A percentile compares a stretch with the other conserved stretches of the same genome.
Conservation (phyloP, 1,140 invertebrate species). For the Brachionus rubens region DNA sequence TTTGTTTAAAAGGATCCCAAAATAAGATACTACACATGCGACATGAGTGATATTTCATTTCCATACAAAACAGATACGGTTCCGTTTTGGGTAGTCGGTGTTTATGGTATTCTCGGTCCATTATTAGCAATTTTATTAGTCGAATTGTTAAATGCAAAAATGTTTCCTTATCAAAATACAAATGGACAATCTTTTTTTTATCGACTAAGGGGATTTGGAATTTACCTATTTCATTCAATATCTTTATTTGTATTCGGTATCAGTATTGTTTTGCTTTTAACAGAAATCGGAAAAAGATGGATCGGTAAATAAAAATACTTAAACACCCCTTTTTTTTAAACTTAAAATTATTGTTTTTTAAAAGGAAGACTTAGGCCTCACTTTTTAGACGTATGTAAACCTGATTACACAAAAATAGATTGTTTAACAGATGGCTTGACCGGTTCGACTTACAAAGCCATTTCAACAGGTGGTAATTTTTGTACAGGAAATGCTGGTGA, state of each 20-base stretch:
- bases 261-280: slow-evolving; percentile 60
- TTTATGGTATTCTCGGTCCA: slow-evolving; percentile 11
- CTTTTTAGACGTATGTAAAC: slow-evolving; percentile 71
- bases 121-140: slow-evolving; percentile 21
- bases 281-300: slow-evolving; percentile 84
- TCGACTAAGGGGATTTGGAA: slow-evolving; percentile 9
- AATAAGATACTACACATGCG: slow-evolving; percentile 43
- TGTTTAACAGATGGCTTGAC: slow-evolving; percentile 47
- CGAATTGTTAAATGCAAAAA: slow-evolving; percentile 28
- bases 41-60: slow-evolving; percentile 23
- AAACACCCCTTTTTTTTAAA: neutral
- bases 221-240: slow-evolving; percentile 36
- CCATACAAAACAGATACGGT: slow-evolving; percentile 35
- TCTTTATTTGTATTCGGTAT: slow-evolving; percentile 41
- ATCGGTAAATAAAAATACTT: neutral
- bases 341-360: neutral
- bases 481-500: slow-evolving; percentile 45
- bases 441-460: slow-evolving; percentile 22
- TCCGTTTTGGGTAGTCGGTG: slow-evolving; percentile 18
- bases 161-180: slow-evolving; percentile 34
- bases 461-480: slow-evolving; percentile 62
- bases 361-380: slow-evolving; percentile 82
- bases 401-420: slow-evolving; percentile 51
- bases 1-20: slow-evolving; percentile 22
- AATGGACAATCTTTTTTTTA: neutral